Conservation (phyloP, 2,113 vertebrate species). For the Rhinopomastus cyanomelas region DNA sequence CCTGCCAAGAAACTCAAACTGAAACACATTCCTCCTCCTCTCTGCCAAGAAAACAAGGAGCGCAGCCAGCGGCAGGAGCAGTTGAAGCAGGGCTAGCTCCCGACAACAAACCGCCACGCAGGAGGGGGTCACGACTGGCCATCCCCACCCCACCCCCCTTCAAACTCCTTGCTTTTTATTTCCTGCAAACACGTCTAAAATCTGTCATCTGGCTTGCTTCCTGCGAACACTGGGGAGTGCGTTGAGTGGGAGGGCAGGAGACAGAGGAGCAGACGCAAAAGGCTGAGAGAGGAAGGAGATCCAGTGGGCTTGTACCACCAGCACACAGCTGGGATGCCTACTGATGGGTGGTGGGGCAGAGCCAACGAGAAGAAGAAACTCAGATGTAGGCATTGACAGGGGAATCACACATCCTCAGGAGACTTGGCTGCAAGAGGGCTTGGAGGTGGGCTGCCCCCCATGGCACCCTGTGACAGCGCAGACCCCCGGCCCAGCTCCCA, state of each 20-base stretch:
- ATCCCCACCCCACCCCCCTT: not conserved
- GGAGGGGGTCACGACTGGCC: conserved; percentile 28
- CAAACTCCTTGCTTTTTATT: conserved; percentile 22
- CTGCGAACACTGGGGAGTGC: not conserved
- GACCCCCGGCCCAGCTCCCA: not conserved
- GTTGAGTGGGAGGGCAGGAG: not conserved
- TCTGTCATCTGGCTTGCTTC: conserved; percentile 57
- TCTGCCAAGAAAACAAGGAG: conserved; percentile 67
- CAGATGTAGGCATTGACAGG: rapidly evolving
- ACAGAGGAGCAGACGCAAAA: not conserved
- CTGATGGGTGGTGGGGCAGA: not conserved
- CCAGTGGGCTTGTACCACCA: rapidly evolving
- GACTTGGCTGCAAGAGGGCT: not conserved
- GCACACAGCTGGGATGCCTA: not conserved
- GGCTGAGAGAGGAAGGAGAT: not conserved
- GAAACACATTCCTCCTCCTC: conserved; percentile 68
- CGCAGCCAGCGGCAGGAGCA: conserved; percentile 49
- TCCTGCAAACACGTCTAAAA: conserved; percentile 37
- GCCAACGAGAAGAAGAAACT: no score
- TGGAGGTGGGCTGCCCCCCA: not conserved
- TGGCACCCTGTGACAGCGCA: not conserved
- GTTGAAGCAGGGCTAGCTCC: conserved; percentile 7
- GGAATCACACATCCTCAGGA: rapidly evolving
- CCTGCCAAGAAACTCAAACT: conserved; percentile 74
- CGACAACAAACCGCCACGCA: not conserved